These are phyloP conservation scores for Chymomyza costata DNA, from an alignment of 1,140 invertebrate genomes.

Conservation along the genomic window DNA sequence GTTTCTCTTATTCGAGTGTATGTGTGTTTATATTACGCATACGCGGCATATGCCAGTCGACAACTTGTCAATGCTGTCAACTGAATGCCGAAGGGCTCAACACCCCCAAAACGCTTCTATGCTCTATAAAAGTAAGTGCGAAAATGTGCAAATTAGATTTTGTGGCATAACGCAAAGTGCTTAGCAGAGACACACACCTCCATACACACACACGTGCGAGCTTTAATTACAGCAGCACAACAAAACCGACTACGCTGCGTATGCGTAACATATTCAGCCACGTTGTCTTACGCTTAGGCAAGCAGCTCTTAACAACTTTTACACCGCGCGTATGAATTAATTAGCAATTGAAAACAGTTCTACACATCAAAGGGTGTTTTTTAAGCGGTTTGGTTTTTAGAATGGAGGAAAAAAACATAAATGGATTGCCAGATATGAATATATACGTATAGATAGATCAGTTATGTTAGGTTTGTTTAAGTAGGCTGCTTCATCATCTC, in stretches of 20 bases:
- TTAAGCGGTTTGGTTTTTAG: background rate
- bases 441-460: too few species aligned
- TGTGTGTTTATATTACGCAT: conserved; percentile 26
- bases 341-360: conserved; percentile 40
- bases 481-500: too few species aligned
- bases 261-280: conserved; percentile 22
- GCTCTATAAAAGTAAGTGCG: conserved; percentile 35
- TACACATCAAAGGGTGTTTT: background rate
- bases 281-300: too few species aligned
- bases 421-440: too few species aligned
- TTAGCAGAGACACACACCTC: conserved; percentile 1
- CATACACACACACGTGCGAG: conserved; percentile 4
- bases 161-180: conserved; percentile 24
- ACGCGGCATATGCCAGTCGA: conserved; percentile 25
- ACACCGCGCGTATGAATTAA: conserved; percentile 50
- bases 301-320: conserved; percentile 41
- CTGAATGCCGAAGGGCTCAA: conserved; percentile 5
- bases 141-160: conserved; percentile 60
- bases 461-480: conserved; percentile 1
- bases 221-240: conserved; percentile 34
- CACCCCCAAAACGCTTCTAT: conserved; percentile 21
- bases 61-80: conserved; percentile 41
- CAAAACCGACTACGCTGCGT: conserved; percentile 9
- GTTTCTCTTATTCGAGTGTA: too few species aligned
- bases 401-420: too few species aligned